Conservation (phyloP, 2,888 invertebrate species). For the Meloe dianella region DNA sequence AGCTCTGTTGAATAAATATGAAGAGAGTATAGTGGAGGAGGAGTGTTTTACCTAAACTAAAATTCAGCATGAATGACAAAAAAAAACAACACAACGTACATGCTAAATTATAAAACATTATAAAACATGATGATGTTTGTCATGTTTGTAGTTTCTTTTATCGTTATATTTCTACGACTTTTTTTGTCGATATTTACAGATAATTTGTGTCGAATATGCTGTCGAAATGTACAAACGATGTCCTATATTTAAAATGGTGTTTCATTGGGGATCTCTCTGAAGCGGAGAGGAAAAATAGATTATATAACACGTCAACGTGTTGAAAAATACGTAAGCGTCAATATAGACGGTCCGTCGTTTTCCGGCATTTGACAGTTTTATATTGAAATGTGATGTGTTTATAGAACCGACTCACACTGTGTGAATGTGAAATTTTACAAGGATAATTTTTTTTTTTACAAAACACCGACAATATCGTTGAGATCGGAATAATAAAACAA, state of each 20-base stretch:
- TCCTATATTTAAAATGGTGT: not conserved
- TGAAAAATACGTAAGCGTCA: constrained; percentile 26
- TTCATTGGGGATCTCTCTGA: not conserved
- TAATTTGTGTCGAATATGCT: not conserved
- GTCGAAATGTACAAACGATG: not conserved
- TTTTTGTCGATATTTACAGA: not conserved
- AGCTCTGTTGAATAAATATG: constrained; percentile 1
- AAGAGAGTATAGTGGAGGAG: not conserved
- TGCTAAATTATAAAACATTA: too few species aligned
- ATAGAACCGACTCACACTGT: constrained; percentile 8
- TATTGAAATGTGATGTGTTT: constrained; percentile 28
- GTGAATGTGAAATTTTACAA: constrained; percentile 3
- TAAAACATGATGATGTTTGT: not conserved
- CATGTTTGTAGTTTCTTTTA: not conserved
- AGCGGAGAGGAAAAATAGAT: constrained; percentile 13
- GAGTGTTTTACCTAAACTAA: not conserved
- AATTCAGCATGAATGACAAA: not conserved
- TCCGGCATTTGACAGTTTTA: constrained; percentile 23
- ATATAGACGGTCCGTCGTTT: constrained; percentile 21
- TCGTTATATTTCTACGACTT: not conserved
- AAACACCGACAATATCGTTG: too few species aligned
- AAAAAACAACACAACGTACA: too few species aligned
- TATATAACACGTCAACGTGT: constrained; percentile 21
- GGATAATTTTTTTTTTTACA: too few species aligned
- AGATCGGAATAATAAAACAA: not conserved